Base-by-base conservation (phyloP, 2,888 invertebrate genomes). In the Halictus quadricinctus region DNA sequence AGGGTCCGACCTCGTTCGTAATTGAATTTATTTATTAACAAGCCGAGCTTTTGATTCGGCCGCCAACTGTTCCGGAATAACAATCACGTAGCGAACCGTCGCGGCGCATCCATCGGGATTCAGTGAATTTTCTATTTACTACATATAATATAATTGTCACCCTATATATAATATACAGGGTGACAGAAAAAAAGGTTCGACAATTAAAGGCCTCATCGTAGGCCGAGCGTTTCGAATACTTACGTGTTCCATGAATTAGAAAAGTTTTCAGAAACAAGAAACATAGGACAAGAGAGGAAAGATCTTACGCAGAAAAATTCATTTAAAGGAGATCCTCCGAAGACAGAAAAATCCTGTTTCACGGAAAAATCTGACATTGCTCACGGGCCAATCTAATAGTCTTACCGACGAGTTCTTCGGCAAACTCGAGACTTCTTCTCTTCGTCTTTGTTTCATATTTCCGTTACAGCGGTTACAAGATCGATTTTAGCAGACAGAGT, bases 11-110 rank as follows among this genome's bases (percentile, higher is more conserved):
- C 12, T 50, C 21, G 7, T 18, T 2, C 8, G 54, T 66, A 73
- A 81, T 81, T 73, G 72, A 36, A 79, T 81, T 81, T 79, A 79
- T 81, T 46, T 54, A 72, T 81, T 66, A 72, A 78, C 60, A 72
- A 78, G 54, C 69, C 21, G 18, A 6, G 25, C 25, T 43, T 41
- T 78, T 60, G 64, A 64, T 81, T 48, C n/a, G 43, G 21, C 21
- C 43, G 43, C 2, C 43, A n/a, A 48, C n/a, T 36, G n/a, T 15
- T 46, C 2, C 29, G 15, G 43, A 43, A 50, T 72, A 72, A 66
- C 72, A 72, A 72, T 41, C 48, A 46, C n/a, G 6, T 2, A 13
- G 12, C 46, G 6, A 50, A n/a, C 7, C 25, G 43, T 48, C 79
- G 25, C 25, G 43, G 41, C 79, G 25, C n/a, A 43, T 21, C 78